Evolutionary conservation across 2,888 invertebrate species (phyloP), one percentile per base, ranked within the genome.

Genomic region (Drosophila barbarae): DNA sequence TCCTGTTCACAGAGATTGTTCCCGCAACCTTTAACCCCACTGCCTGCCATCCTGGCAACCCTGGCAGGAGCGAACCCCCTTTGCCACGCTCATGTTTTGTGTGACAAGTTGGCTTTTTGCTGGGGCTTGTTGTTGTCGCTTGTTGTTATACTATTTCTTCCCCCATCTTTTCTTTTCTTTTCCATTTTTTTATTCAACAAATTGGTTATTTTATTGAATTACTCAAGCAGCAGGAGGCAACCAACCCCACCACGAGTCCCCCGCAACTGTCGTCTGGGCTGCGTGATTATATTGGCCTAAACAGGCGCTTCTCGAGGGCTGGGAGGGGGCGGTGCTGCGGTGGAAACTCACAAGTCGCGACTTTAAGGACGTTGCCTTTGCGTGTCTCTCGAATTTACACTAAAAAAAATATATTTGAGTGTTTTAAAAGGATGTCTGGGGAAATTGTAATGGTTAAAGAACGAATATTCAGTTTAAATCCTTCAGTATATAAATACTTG

Each of bases 201-300:
- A 81, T 81, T 81, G 84, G 83, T 81, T 81, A 81, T 81, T 85
- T 81, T 81, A 81, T 81, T 85, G 85, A 81, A 81, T 81, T 83
- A 81, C 85, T 84, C 83, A 84, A 80, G 75, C 85, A 76, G 77
- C 79, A 81, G 82, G 78, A 70, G 64, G 64, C 49, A 56, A 30
- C 32, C 50, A 23, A 23, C 23, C 23, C 38, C 39, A 15, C 10
- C n/a, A 10, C 44, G 42, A 12, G 46, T 21, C 39, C 23, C 61
- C 57, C 64, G 15, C 23, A 36, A 23, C 42, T 44, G 51, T 64
- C 63, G 63, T 63, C 61, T 63, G 61, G 65, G 36, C 54, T 61
- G 69, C 73, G 58, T 76, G 74, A 81, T 84, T 84, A 81, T 73
- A 84, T 79, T 79, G 82, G 76, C 81, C 77, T 75, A 78, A 84